These are phyloP conservation scores for Syngnathus typhle DNA, from an alignment of 2,113 vertebrate species.

Conservation along the genomic window DNA sequence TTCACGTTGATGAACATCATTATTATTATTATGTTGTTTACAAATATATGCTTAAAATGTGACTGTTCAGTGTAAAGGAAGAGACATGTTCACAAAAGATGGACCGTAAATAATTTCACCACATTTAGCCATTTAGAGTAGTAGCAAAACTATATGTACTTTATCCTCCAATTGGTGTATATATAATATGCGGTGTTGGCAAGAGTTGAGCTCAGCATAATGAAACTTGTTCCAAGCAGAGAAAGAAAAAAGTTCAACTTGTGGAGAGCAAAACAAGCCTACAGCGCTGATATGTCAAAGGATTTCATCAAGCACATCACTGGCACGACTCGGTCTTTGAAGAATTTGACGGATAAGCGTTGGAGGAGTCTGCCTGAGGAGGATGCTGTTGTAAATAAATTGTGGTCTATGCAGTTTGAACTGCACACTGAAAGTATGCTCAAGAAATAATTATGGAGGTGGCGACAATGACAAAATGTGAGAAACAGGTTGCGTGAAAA, in stretches of 20 bases:
- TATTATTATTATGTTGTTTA: too few species aligned
- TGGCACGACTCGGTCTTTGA: conserved; percentile 38
- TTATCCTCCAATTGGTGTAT: conserved; percentile 58
- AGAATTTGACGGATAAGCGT: conserved; percentile 42
- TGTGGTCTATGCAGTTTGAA: conserved; percentile 17
- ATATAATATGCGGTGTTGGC: neutral
- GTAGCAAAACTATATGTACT: conserved; percentile 60
- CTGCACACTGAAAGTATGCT: conserved; percentile 30
- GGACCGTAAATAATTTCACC: neutral
- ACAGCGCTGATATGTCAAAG: conserved; percentile 34
- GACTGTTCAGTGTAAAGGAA: neutral
- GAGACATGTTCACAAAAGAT: neutral
- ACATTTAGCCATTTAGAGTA: conserved; percentile 71
- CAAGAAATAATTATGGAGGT: conserved; percentile 55
- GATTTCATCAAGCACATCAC: conserved; percentile 50
- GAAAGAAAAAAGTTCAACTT: conserved; percentile 18
- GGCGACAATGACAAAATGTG: conserved; percentile 54
- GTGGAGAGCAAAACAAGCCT: conserved; percentile 28
- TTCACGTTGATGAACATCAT: too few species aligned
- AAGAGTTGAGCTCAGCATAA: conserved; percentile 16
- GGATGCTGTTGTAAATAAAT: conserved; percentile 31
- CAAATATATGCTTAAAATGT: neutral
- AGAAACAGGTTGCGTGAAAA: conserved; percentile 66
- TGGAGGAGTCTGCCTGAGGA: conserved; percentile 33
- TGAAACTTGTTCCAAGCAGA: conserved; percentile 32